phyloP scores from a whole-genome alignment of 1,140 invertebrate genomes.

The roundworm (Caenorhabditis elegans) region DNA sequence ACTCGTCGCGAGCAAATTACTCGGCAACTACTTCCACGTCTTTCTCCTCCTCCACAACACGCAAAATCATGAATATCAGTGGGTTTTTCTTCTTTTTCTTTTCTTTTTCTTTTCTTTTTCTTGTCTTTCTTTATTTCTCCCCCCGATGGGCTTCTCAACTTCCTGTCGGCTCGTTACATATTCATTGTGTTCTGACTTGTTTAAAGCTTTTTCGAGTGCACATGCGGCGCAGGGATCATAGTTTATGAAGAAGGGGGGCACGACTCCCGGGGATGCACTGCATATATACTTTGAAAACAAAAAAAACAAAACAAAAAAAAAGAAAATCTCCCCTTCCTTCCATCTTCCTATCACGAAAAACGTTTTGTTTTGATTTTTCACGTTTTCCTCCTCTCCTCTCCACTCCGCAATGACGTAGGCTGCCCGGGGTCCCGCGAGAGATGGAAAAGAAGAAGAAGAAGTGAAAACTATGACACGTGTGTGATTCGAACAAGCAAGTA shows the following conservation, averaged over 20 bases:
- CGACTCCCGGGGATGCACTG: conserved; percentile 1
- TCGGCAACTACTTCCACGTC: neutral
- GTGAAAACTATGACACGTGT: neutral
- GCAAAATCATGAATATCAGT: conserved; percentile 33
- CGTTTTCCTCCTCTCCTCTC: neutral
- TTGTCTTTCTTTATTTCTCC: neutral
- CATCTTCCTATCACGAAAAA: neutral
- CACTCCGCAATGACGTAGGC: neutral
- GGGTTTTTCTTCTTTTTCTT: neutral
- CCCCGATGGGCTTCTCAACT: neutral
- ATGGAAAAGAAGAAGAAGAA: neutral
- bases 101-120: neutral
- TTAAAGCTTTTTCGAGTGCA: neutral
- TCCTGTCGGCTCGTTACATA: neutral
- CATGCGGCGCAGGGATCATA: neutral
- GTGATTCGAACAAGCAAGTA: neutral
- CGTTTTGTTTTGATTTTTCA: neutral
- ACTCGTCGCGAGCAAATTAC: neutral
- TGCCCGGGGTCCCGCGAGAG: conserved; percentile 7
- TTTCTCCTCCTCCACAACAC: too few relatives aligned
- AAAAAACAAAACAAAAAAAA: neutral
- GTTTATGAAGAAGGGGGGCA: neutral
- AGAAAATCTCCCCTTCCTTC: neutral
- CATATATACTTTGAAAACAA: neutral
- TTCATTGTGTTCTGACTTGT: conserved; percentile 18